Evolutionary conservation across 1,140 invertebrate genomes (phyloP), one percentile per base, ranked within the genome.

Genomic region (Eriocheir sinensis): DNA sequence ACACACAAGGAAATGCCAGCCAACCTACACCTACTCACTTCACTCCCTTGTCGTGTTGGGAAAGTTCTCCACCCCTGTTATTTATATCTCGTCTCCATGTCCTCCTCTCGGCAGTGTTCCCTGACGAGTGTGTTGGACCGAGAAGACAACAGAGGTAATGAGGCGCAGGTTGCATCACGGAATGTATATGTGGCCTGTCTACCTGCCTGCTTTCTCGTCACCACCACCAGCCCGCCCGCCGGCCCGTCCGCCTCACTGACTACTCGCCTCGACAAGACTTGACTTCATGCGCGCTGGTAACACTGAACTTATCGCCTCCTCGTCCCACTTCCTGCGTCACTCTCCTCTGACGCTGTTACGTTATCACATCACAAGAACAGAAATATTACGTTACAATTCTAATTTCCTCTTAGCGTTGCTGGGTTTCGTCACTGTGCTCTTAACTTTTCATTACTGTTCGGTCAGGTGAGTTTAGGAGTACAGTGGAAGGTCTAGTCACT

Each of bases 231-330:
- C 12, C n/a, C 60, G 60, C 60, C 60, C 60, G 60, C 27, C 60
- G 60, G 60, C 27, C 60, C 60, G 60, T 17, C 48, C 40, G 48
- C 36, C 17, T 40, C n/a, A 32, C 53, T 40, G 30, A n/a, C n/a
- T 17, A 80, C 34, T n/a, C n/a, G n/a, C n/a, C n/a, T n/a, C n/a
- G n/a, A n/a, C n/a, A n/a, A n/a, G n/a, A n/a, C n/a, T n/a, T n/a
- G n/a, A n/a, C n/a, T n/a, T n/a, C 38, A 89, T 27, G 79, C 38
- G 36, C n/a, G 80, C 79, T 81, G 79, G 91, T 41, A 83, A 92
- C 79, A 32, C 91, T 92, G 91, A 83, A 92, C 91, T 92, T 92
- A 92, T 92, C 91, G 90, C 80, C 81, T 85, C 48, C 44, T 83
- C 83, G 91, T 92, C 83, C 80, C 41, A 48, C 44, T 92, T 92